phyloP scores from a whole-genome alignment of 2,797 vertebrate genomes.

The Rhodeus uyekii region DNA sequence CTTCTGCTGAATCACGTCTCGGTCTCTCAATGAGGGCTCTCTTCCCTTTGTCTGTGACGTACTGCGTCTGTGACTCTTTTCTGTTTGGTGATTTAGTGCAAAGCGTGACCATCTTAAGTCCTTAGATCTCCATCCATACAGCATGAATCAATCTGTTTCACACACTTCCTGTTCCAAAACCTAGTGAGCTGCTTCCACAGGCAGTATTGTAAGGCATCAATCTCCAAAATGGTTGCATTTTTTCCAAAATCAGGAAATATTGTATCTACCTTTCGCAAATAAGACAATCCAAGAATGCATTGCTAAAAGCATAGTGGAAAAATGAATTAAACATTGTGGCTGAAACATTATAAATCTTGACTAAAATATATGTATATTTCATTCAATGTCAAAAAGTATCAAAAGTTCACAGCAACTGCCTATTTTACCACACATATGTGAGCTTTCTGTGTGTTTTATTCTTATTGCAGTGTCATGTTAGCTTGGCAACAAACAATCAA shows the following conservation, averaged over 20 bases:
- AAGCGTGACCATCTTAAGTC: slow-evolving; percentile 26
- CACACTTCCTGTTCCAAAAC: slow-evolving; percentile 11
- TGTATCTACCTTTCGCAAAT: neutral
- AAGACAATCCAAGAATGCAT: neutral
- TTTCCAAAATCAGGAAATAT: neutral
- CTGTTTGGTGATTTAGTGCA: slow-evolving; percentile 38
- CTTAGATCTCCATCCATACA: slow-evolving; percentile 34
- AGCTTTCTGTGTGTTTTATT: neutral
- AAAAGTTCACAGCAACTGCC: neutral
- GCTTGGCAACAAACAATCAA: neutral
- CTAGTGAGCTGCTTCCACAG: neutral
- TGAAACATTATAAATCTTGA: neutral
- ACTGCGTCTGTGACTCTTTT: slow-evolving; percentile 24
- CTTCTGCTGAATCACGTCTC: slow-evolving; percentile 52
- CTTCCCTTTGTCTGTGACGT: slow-evolving; percentile 29
- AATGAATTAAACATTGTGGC: neutral
- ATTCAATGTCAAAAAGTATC: neutral
- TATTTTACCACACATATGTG: neutral
- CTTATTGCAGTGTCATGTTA: neutral
- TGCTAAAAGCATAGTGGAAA: neutral
- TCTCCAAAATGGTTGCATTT: neutral
- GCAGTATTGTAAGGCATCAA: neutral
- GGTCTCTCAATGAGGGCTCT: slow-evolving; percentile 46
- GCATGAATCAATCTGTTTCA: slow-evolving; percentile 52
- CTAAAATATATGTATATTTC: neutral